These are phyloP conservation scores for Siniperca undulata DNA, from an alignment of 2,797 vertebrate genomes.

Conservation along the genomic window DNA sequence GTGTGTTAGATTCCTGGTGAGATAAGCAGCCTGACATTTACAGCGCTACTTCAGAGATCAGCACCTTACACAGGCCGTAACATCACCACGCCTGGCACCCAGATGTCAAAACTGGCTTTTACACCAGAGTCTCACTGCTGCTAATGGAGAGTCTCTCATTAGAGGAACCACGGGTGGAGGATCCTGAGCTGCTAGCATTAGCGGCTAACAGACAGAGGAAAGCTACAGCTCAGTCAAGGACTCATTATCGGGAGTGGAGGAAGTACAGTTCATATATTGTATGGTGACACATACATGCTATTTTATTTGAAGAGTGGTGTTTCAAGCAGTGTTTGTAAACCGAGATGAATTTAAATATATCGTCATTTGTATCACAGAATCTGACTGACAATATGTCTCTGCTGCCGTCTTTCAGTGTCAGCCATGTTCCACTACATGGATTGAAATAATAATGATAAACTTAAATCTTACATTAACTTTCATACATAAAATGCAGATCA, in stretches of 20 bases:
- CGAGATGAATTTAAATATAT: too few species aligned
- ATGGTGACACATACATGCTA: not conserved
- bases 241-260: not conserved
- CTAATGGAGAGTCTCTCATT: conserved; percentile 43
- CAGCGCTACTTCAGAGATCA: conserved; percentile 41
- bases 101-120: conserved; percentile 50
- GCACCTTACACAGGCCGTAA: conserved; percentile 38
- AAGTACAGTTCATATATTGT: not conserved
- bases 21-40: conserved; percentile 58
- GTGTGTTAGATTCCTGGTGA: conserved; percentile 10
- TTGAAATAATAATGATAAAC: too few species aligned
- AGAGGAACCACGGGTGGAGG: conserved; percentile 19
- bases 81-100: conserved; percentile 10
- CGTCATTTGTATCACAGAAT: too few species aligned
- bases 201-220: conserved; percentile 14
- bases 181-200: conserved; percentile 7
- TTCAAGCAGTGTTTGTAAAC: not conserved
- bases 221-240: not conserved
- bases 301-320: not conserved
- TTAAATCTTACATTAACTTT: not conserved
- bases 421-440: too few species aligned
- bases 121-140: not conserved
- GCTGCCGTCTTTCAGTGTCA: too few species aligned
- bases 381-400: too few species aligned
- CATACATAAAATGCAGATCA: not conserved